Evolutionary conservation across 2,888 invertebrate genomes (phyloP).

Genomic region (Latrodectus elegans): DNA sequence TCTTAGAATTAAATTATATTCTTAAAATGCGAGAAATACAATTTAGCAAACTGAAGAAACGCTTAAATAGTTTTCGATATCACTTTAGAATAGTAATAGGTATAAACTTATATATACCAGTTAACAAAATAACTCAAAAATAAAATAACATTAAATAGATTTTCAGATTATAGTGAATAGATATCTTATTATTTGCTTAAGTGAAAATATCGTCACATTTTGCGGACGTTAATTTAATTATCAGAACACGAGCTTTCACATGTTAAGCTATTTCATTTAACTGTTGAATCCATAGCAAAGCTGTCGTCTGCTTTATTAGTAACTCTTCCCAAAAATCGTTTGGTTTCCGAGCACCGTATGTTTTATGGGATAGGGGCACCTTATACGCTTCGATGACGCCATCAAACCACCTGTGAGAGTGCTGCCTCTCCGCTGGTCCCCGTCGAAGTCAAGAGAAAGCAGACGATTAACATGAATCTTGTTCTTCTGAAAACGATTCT

Average conservation of each 20-base stretch:
- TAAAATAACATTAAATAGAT: too few relatives aligned
- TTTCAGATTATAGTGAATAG: too few relatives aligned
- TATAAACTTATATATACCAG: too few relatives aligned
- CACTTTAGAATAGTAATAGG: too few relatives aligned
- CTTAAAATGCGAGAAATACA: too few relatives aligned
- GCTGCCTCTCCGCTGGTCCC: neutral
- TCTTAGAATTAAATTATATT: too few relatives aligned
- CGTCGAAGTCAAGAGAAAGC: neutral
- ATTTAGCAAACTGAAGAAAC: too few relatives aligned
- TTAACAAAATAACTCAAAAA: too few relatives aligned
- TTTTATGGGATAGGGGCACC: constrained; percentile 17
- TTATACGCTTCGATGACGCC: constrained; percentile 51
- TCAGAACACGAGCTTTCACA: neutral
- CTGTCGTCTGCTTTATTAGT: constrained; percentile 49
- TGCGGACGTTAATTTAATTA: neutral
- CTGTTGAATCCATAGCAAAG: constrained; percentile 34
- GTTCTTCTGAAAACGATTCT: neutral
- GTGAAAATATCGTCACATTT: too few relatives aligned
- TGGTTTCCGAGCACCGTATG: constrained; percentile 50
- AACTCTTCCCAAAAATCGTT: constrained; percentile 20
- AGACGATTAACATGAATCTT: constrained; percentile 2
- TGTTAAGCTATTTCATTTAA: neutral
- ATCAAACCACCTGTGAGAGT: constrained; percentile 45
- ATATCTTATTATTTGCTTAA: too few relatives aligned
- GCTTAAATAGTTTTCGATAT: too few relatives aligned